phyloP scores from a whole-genome alignment of 53 echinoderm and acorn worm species.

The Crossaster papposus region DNA sequence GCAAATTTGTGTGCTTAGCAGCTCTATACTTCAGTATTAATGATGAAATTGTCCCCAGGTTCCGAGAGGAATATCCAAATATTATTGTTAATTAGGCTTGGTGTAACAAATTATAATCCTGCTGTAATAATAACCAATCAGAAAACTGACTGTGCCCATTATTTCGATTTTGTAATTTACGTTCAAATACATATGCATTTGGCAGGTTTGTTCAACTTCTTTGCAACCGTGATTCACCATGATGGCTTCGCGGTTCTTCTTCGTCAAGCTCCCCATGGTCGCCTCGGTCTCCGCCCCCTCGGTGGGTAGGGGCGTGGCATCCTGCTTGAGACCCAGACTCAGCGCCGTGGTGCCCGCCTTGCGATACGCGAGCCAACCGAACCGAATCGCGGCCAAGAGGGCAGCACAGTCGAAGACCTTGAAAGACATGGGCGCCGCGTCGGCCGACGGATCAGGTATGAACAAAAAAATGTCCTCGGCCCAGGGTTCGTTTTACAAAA shows the following conservation, averaged over 20 bases:
- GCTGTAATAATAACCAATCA: no score
- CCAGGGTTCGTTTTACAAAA: not conserved
- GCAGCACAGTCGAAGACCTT: constrained; percentile 70
- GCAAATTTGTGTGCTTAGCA: no score
- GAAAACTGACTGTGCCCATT: no score
- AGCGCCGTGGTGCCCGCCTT: constrained; percentile 40
- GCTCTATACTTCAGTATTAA: no score
- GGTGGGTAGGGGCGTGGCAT: not conserved
- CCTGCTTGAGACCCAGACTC: constrained; percentile 34
- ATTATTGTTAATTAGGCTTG: no score
- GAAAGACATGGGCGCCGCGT: constrained; percentile 75
- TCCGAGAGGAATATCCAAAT: no score
- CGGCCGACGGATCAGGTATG: constrained; percentile 90
- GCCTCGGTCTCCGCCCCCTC: constrained; percentile 11
- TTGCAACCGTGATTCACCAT: not conserved
- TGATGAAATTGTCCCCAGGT: no score
- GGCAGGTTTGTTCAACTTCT: no score
- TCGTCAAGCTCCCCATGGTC: constrained; percentile 11
- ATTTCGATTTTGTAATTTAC: no score
- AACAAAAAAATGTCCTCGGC: no score
- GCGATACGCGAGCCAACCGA: constrained; percentile 76
- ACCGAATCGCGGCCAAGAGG: constrained; percentile 76
- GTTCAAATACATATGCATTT: no score
- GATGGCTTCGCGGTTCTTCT: constrained; percentile 29
- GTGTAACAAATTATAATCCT: no score